These are phyloP conservation scores for Stomatorhinus walkeri DNA, from an alignment of 2,797 vertebrate genomes.

Conservation along the genomic window DNA sequence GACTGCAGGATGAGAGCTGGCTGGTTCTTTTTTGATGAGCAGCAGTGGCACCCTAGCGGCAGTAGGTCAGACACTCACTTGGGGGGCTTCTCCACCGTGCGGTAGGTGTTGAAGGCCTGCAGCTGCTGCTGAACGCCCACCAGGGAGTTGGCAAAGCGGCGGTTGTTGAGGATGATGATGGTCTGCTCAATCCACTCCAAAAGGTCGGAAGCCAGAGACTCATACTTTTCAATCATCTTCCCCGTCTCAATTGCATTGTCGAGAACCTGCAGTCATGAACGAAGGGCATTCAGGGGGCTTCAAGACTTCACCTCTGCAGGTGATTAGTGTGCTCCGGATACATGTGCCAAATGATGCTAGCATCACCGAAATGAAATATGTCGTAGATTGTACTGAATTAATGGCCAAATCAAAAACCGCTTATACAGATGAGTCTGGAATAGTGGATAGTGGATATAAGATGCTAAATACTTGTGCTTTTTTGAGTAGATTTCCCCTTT, in stretches of 20 bases:
- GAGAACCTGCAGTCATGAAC: constrained; percentile 63
- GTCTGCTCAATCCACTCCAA: constrained; percentile 98
- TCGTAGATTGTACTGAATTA: neutral
- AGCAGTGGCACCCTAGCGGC: too few relatives aligned
- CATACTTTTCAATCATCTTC: constrained; percentile 96
- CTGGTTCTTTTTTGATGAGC: neutral
- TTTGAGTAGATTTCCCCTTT: too few relatives aligned
- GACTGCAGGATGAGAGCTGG: neutral
- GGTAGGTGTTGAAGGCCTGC: constrained; percentile 95
- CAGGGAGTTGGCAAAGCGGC: constrained; percentile 93
- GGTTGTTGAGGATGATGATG: constrained; percentile 96
- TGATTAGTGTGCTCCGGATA: neutral
- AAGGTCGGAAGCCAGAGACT: constrained; percentile 89
- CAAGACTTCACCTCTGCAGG: neutral
- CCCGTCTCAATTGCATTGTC: constrained; percentile 94
- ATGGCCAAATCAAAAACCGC: neutral
- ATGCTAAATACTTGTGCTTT: neutral
- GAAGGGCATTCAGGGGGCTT: neutral
- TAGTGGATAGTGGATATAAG: neutral
- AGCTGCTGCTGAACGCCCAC: constrained; percentile 93
- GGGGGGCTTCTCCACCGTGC: constrained; percentile 91
- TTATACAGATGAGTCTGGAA: neutral
- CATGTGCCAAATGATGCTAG: neutral
- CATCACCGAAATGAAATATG: neutral
- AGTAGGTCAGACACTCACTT: constrained; percentile 64